These are phyloP conservation scores for Choreutis nemorana DNA, from an alignment of 2,888 invertebrate species.

Conservation along the genomic window DNA sequence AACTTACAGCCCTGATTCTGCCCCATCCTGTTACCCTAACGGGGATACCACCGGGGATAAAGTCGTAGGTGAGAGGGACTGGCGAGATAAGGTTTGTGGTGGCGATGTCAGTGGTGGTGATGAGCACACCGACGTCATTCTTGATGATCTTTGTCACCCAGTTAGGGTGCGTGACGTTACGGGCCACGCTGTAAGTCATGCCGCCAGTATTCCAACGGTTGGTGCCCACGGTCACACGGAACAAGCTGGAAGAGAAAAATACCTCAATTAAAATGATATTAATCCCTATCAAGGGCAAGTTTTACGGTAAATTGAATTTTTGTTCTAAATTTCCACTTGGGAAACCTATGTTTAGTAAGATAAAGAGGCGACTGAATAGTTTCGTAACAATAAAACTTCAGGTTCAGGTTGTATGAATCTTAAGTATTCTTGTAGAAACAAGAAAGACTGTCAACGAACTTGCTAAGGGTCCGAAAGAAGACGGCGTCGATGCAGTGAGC, in stretches of 20 bases:
- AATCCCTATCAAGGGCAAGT: no score
- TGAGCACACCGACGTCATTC: slow-evolving; percentile 36
- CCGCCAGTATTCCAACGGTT: slow-evolving; percentile 37
- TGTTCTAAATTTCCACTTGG: no score
- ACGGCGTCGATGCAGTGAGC: slow-evolving; percentile 37
- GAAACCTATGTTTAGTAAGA: no score
- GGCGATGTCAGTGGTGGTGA: slow-evolving; percentile 16
- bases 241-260: slow-evolving; percentile 20
- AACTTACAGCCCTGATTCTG: slow-evolving; percentile 24
- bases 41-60: slow-evolving; percentile 15
- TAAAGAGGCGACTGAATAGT: no score
- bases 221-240: slow-evolving; percentile 33
- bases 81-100: slow-evolving; percentile 11
- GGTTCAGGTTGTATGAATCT: background rate
- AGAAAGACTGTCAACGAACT: slow-evolving; percentile 14
- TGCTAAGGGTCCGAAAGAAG: slow-evolving; percentile 17
- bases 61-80: slow-evolving; percentile 17
- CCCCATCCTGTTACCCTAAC: slow-evolving; percentile 38
- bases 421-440: no score
- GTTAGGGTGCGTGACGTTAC: slow-evolving; percentile 34
- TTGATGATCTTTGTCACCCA: slow-evolving; percentile 29
- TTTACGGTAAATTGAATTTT: no score
- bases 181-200: slow-evolving; percentile 17
- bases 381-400: no score
- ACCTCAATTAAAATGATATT: no score